phyloP scores from a whole-genome alignment of 1,140 invertebrate genomes.

The Scaptomyza montana region DNA sequence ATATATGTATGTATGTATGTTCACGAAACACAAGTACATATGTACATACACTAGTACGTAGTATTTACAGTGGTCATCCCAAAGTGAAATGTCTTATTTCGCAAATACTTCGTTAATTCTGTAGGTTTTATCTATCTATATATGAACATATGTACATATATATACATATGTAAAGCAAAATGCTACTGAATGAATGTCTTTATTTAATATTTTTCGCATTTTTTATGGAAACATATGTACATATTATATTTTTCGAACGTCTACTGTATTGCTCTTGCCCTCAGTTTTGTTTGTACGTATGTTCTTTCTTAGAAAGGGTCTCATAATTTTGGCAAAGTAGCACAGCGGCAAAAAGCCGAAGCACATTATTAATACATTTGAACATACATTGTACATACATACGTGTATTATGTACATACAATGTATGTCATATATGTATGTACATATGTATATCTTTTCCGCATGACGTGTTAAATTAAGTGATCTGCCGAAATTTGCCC shows the following conservation, averaged over 20 bases:
- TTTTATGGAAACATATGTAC: too few species aligned
- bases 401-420: constrained; percentile 1
- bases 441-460: constrained; percentile 27
- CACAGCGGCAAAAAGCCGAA: constrained; percentile 63
- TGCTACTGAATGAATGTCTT: too few species aligned
- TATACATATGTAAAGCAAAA: too few species aligned
- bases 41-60: background rate
- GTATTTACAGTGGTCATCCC: constrained; percentile 1
- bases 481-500: constrained; percentile 34
- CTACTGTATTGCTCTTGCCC: constrained; percentile 35
- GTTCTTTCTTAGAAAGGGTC: constrained; percentile 70
- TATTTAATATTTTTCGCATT: too few species aligned
- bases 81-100: background rate
- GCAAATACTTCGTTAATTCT: too few species aligned
- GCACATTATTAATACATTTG: constrained; percentile 17
- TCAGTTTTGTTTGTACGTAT: constrained; percentile 48
- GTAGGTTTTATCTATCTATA: too few species aligned
- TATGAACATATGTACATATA: too few species aligned
- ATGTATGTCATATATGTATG: constrained; percentile 3
- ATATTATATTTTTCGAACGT: background rate
- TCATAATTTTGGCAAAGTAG: constrained; percentile 74
- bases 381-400: constrained; percentile 15
- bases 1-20: too few species aligned
- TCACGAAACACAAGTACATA: constrained; percentile 1
- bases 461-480: constrained; percentile 50